These are phyloP conservation scores for Diplodus puntazzo DNA, from an alignment of 2,797 vertebrate species.

Conservation along the genomic window DNA sequence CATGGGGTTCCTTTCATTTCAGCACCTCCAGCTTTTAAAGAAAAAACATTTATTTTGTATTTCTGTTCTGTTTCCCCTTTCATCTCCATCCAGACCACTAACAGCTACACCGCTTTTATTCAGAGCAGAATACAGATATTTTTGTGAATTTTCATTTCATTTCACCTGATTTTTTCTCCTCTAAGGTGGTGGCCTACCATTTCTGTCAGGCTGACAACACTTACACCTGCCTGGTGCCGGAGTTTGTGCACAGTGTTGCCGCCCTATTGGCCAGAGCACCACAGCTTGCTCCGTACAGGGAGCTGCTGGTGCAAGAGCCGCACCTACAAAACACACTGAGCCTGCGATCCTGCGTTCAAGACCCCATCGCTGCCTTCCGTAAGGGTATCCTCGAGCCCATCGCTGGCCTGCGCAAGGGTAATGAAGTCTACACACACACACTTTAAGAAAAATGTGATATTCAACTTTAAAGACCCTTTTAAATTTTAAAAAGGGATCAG, in stretches of 20 bases:
- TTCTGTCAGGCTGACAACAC: slow-evolving; percentile 99
- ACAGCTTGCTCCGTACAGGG: slow-evolving; percentile 90
- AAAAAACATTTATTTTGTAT: not conserved
- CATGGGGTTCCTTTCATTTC: not conserved
- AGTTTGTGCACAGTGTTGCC: slow-evolving; percentile 97
- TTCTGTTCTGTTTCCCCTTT: no score
- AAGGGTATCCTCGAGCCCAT: slow-evolving; percentile 95
- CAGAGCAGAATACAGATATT: not conserved
- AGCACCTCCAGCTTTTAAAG: not conserved
- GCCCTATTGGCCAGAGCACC: slow-evolving; percentile 93
- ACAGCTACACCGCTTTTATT: not conserved
- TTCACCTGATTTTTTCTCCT: slow-evolving; percentile 16
- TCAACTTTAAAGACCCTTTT: slow-evolving; percentile 59
- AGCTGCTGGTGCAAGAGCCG: slow-evolving; percentile 91
- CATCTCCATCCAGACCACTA: not conserved
- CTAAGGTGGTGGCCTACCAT: slow-evolving; percentile 96
- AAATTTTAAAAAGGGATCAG: slow-evolving; percentile 52
- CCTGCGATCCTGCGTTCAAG: slow-evolving; percentile 98
- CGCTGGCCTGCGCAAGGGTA: slow-evolving; percentile 91
- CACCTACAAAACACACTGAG: slow-evolving; percentile 95
- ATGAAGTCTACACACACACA: slow-evolving; percentile 14
- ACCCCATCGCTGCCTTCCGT: slow-evolving; percentile 92
- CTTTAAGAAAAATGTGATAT: slow-evolving; percentile 55
- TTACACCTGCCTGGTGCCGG: slow-evolving; percentile 97
- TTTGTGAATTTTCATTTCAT: not conserved